Conservation (phyloP, 2,888 invertebrate species). For the Pollenia angustigena region DNA sequence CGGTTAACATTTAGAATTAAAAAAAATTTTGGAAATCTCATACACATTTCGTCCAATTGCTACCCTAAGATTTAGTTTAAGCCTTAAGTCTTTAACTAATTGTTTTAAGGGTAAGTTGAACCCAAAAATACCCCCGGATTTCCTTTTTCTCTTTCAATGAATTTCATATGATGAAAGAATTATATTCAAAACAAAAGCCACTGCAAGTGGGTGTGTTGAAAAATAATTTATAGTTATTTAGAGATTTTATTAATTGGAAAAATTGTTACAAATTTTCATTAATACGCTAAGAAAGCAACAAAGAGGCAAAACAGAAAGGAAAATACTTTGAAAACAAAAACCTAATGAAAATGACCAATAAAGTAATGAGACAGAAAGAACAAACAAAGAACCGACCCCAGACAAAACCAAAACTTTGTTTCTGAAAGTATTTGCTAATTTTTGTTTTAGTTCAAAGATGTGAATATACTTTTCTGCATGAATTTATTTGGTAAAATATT, state of each 20-base stretch:
- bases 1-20: not conserved
- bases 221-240: slow-evolving; percentile 81
- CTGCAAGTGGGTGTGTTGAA: slow-evolving; percentile 1
- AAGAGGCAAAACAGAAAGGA: not conserved
- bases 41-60: not conserved
- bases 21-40: not conserved
- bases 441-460: slow-evolving; percentile 43
- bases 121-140: not conserved
- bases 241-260: slow-evolving; percentile 84
- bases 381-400: slow-evolving; percentile 9
- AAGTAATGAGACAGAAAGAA: slow-evolving; percentile 40
- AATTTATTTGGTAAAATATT: not conserved
- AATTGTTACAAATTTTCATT: slow-evolving; percentile 69
- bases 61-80: slow-evolving; percentile 51
- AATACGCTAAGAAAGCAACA: slow-evolving; percentile 3
- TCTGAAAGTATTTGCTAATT: slow-evolving; percentile 46
- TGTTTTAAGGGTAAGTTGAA: slow-evolving; percentile 47
- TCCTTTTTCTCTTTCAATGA: not conserved
- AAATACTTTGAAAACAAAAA: slow-evolving; percentile 14
- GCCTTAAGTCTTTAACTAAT: slow-evolving; percentile 60
- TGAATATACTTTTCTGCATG: not conserved
- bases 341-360: slow-evolving; percentile 59
- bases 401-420: slow-evolving; percentile 13
- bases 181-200: not conserved
- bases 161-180: not conserved